phyloP scores from a whole-genome alignment of 2,797 vertebrate species.

The Paguma larvata region DNA sequence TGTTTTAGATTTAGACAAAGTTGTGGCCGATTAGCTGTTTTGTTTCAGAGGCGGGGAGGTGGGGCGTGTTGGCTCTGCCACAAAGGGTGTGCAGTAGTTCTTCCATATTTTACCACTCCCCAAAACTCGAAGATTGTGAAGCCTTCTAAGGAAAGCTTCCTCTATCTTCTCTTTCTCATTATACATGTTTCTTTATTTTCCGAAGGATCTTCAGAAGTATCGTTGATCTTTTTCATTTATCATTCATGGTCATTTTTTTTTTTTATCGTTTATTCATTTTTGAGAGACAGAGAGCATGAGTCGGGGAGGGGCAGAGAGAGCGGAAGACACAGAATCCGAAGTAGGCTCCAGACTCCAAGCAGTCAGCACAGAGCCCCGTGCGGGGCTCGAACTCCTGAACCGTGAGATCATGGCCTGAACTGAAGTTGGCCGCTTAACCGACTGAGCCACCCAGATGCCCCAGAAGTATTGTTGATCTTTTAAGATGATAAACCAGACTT shows the following conservation, averaged over 20 bases:
- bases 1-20: background rate
- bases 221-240: background rate
- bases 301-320: too few species aligned
- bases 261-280: too few species aligned
- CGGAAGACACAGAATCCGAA: too few species aligned
- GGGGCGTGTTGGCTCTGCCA: background rate
- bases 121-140: background rate
- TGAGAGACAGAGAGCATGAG: too few species aligned
- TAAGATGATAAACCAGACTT: background rate
- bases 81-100: background rate
- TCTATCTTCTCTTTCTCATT: background rate
- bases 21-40: background rate
- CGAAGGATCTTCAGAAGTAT: background rate
- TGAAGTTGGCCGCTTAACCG: too few species aligned
- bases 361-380: too few species aligned
- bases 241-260: too few species aligned
- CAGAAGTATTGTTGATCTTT: background rate
- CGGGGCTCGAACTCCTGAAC: too few species aligned
- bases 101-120: background rate
- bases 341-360: too few species aligned
- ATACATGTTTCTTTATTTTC: background rate
- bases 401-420: too few species aligned
- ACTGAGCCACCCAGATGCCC: too few species aligned
- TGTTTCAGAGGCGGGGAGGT: fast-evolving
- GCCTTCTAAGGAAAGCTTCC: background rate